Conservation (phyloP, 2,888 invertebrate genomes). For the Acholoe squamosa region DNA sequence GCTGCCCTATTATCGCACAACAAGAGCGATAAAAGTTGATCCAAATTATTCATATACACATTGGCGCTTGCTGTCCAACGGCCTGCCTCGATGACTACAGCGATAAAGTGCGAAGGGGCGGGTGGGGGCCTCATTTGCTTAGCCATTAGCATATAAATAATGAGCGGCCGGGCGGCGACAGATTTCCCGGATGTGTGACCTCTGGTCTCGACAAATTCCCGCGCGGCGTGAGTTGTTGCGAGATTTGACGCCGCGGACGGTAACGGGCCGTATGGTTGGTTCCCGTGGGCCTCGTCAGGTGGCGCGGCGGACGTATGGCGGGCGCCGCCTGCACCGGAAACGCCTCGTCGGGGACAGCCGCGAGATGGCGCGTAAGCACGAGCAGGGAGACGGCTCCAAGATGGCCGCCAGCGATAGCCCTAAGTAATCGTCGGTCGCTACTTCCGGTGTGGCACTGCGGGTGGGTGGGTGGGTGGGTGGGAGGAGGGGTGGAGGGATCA, state of each 20-base stretch:
- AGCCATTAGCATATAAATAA: conserved; percentile 44
- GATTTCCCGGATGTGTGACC: conserved; percentile 51
- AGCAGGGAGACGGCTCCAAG: conserved; percentile 23
- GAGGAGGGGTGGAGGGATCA: conserved; percentile 5
- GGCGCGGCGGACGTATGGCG: conserved; percentile 37
- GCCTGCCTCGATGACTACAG: conserved; percentile 30
- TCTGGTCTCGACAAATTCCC: conserved; percentile 41
- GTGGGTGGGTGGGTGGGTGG: background rate
- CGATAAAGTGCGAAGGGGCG: conserved; percentile 50
- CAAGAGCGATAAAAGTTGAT: conserved; percentile 41
- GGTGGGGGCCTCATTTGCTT: conserved; percentile 25
- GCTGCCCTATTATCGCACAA: conserved; percentile 54
- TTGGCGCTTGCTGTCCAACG: conserved; percentile 15
- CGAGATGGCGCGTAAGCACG: conserved; percentile 16
- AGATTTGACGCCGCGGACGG: conserved; percentile 39
- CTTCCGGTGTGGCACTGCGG: conserved; percentile 14
- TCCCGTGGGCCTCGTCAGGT: conserved; percentile 29
- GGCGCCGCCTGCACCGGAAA: background rate
- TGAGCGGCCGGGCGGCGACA: conserved; percentile 43
- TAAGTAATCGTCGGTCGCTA: background rate
- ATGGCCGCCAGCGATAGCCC: conserved; percentile 21
- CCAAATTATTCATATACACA: conserved; percentile 63
- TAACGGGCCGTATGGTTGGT: conserved; percentile 23
- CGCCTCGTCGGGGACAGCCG: background rate
- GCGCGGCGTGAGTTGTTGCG: conserved; percentile 7